Conservation (phyloP, 1,140 invertebrate genomes). For the Anagrus nilaparvatae region DNA sequence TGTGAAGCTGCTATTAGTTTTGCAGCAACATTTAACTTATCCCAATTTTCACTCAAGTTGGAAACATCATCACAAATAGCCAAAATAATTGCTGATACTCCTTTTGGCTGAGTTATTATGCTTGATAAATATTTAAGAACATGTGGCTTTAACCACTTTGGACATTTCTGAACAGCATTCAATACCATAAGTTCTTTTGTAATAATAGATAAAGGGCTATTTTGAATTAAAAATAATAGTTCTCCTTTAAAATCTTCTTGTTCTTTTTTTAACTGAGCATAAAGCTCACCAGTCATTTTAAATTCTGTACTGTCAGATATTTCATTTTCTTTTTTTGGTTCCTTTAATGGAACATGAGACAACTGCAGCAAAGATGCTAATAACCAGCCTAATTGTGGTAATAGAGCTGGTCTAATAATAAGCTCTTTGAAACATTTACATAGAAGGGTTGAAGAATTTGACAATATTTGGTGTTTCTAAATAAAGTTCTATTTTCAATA, state of each 20-base stretch:
- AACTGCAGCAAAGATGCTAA: conserved; percentile 61
- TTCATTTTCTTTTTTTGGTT: conserved; percentile 33
- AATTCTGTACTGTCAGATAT: conserved; percentile 14
- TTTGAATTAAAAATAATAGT: conserved; percentile 45
- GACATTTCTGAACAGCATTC: conserved; percentile 47
- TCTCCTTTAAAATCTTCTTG: conserved; percentile 43
- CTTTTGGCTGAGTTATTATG: conserved; percentile 47
- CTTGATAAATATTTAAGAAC: conserved; percentile 50
- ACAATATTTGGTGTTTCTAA: conserved; percentile 36
- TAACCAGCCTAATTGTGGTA: conserved; percentile 40
- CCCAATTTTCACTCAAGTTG: conserved; percentile 48
- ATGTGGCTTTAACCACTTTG: conserved; percentile 52
- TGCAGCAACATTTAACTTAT: conserved; percentile 53
- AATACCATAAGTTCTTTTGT: conserved; percentile 62
- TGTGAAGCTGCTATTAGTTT: conserved; percentile 51
- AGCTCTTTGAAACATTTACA: conserved; percentile 32
- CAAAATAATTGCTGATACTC: conserved; percentile 48
- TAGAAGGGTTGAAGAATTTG: conserved; percentile 28
- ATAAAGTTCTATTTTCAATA: conserved; percentile 16
- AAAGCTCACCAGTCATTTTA: conserved; percentile 38
- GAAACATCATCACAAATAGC: conserved; percentile 53
- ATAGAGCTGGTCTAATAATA: conserved; percentile 32
- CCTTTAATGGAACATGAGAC: conserved; percentile 51
- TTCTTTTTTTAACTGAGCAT: conserved; percentile 42
- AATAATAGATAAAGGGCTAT: conserved; percentile 48